Base-by-base conservation (phyloP, 92 coral and sea anemone species). In the Porites cylindrica region DNA sequence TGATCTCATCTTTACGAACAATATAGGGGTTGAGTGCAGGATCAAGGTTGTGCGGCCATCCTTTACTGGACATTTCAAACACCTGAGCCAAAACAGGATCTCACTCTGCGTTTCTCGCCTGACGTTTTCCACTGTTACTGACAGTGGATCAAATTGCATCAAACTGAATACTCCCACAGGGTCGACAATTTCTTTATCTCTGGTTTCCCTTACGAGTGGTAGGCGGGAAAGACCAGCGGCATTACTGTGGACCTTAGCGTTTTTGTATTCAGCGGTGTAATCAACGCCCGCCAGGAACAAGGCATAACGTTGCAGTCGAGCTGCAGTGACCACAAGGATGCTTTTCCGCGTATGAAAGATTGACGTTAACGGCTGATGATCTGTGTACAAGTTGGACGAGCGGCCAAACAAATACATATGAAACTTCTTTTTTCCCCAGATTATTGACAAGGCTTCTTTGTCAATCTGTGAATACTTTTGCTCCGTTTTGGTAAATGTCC, bases 401-500 rank as follows among this genome's bases (percentile, higher is more conserved):
- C 77, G 70, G 12, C 85, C 85, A 63, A 66, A 77, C n/a, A 77
- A 47, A 47, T 63, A 77, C 66, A 83, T 84, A 43, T 26, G 51
- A n/a, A 70, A 70, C 75, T 61, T 85, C 89, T 69, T 84, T 79
- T 61, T 16, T 77, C 89, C 74, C 75, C 52, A 70, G 51, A 65
- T 1, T 53, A 53, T 3, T 53, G 59, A 53, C 59, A 53, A 4
- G 59, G 59, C 92, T 69, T 89, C 89, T 67, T 85, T 90, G 75
- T 84, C 93, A n/a, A 90, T 90, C 78, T 85, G 90, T 17, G 93
- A 70, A 52, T 90, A 90, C 60, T 69, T 83, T 59, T 81, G 86
- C 80, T 90, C 90, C 10, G 93, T 79, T 52, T 88, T 88, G 62
- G 58, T 71, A 58, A 43, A 58, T 71, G 76, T 71, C 76, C 85